A percentile compares a stretch with the other conserved stretches of the same genome.
Conservation (phyloP, 2,888 invertebrate genomes). For the Vannuccia rotundouncinata region DNA sequence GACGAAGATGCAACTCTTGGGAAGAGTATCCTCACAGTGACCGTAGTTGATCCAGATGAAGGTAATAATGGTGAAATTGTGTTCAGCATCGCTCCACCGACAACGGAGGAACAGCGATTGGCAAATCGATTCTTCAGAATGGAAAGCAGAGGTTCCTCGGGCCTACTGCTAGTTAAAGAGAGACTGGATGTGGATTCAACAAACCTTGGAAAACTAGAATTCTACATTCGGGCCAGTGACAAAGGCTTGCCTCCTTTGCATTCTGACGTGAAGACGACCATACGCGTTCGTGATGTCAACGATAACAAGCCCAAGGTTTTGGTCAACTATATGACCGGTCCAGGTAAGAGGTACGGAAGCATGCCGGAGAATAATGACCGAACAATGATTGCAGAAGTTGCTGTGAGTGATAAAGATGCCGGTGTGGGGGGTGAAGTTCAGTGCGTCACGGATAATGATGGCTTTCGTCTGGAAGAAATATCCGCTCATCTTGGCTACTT, state of each 20-base stretch:
- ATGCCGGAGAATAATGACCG: slow-evolving; percentile 28
- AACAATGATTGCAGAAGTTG: slow-evolving; percentile 32
- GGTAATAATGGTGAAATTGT: slow-evolving; percentile 21
- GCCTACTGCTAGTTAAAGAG: neutral
- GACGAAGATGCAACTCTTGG: slow-evolving; percentile 22
- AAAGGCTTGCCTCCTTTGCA: slow-evolving; percentile 25
- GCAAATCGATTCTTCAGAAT: slow-evolving; percentile 24
- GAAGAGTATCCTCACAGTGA: neutral
- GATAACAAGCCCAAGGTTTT: slow-evolving; percentile 34
- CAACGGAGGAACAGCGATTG: neutral
- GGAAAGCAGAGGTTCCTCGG: neutral
- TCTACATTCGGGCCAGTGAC: slow-evolving; percentile 33
- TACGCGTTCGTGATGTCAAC: slow-evolving; percentile 32
- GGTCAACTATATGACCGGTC: slow-evolving; percentile 17
- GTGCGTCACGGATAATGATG: slow-evolving; percentile 27
- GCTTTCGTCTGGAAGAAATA: slow-evolving; percentile 34
- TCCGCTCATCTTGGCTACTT: neutral
- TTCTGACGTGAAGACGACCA: slow-evolving; percentile 27
- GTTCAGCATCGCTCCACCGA: slow-evolving; percentile 13
- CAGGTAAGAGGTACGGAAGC: slow-evolving; percentile 20
- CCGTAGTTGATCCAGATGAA: slow-evolving; percentile 7
- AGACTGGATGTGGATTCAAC: slow-evolving; percentile 2
- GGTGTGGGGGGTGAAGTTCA: slow-evolving; percentile 23
- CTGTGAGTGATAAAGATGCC: slow-evolving; percentile 31
- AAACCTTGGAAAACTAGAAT: neutral